Percentiles rank a stretch among this genome's conserved stretches.
phyloP scores from a whole-genome alignment of 2,888 invertebrate species.

The Slavum lentiscoides region DNA sequence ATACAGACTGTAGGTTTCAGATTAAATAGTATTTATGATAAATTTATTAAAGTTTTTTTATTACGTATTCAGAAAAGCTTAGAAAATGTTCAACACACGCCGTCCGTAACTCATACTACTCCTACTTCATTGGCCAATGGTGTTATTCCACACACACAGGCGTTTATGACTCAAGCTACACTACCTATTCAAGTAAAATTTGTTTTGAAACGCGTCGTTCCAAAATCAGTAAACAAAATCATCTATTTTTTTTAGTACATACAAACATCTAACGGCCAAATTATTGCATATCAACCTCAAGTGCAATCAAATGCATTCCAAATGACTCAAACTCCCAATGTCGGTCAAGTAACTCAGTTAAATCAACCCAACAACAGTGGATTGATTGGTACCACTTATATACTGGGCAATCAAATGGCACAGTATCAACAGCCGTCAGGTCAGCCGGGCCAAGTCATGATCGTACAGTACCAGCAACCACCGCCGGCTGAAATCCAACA shows the following conservation, averaged over 20 bases:
- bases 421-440: constrained; percentile 44
- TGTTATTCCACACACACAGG: constrained; percentile 56
- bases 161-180: constrained; percentile 56
- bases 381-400: constrained; percentile 46
- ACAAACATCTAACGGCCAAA: constrained; percentile 53
- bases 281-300: constrained; percentile 51
- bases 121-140: constrained; percentile 48
- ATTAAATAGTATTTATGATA: constrained; percentile 3
- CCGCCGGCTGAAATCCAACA: constrained; percentile 41
- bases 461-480: constrained; percentile 49
- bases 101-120: constrained; percentile 49
- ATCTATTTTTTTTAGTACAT: constrained; percentile 37
- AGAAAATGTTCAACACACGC: constrained; percentile 48
- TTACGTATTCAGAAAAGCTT: constrained; percentile 43
- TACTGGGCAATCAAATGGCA: constrained; percentile 48
- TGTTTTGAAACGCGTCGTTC: not conserved
- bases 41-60: not conserved
- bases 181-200: constrained; percentile 56
- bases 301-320: constrained; percentile 50
- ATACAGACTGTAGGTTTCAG: constrained; percentile 32
- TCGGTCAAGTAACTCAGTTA: constrained; percentile 39
- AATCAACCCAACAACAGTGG: constrained; percentile 35
- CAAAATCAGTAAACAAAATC: not conserved
- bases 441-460: constrained; percentile 51
- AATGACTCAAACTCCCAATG: constrained; percentile 44